Percentiles rank a stretch among this genome's conserved stretches.
These are phyloP conservation scores for Teleogryllus occipitalis DNA, from an alignment of 1,140 invertebrate genomes.

Conservation along the genomic window DNA sequence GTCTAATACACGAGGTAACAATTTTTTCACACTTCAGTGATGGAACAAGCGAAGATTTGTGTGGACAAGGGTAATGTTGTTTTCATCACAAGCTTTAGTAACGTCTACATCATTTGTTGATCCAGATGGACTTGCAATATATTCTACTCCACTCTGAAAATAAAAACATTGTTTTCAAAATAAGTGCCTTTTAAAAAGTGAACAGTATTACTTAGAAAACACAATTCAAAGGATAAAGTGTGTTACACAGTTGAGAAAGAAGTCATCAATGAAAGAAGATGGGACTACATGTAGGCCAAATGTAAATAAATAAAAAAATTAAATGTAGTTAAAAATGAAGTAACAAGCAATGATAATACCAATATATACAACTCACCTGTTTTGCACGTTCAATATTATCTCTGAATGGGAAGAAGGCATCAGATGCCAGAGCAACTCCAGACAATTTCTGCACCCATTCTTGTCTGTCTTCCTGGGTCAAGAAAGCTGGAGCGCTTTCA, in stretches of 20 bases:
- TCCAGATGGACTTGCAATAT: constrained; percentile 85
- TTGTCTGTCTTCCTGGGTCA: constrained; percentile 58
- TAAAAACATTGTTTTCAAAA: no score
- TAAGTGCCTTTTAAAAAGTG: no score
- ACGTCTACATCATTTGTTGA: constrained; percentile 88
- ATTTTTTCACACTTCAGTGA: constrained; percentile 52
- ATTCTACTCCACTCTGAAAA: constrained; percentile 85
- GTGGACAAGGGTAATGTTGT: constrained; percentile 79
- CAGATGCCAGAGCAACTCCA: constrained; percentile 89
- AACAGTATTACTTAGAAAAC: no score
- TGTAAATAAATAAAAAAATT: no score
- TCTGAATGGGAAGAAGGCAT: constrained; percentile 97
- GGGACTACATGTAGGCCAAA: no score
- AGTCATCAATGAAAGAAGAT: no score
- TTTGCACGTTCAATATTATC: constrained; percentile 94
- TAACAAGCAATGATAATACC: constrained; percentile 8
- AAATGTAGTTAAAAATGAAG: neutral
- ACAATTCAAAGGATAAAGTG: no score
- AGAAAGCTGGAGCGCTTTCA: constrained; percentile 54
- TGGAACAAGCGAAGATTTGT: constrained; percentile 93
- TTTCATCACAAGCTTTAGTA: constrained; percentile 88
- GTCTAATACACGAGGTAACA: neutral
- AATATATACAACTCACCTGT: constrained; percentile 50
- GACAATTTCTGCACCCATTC: constrained; percentile 74
- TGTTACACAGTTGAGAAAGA: no score